Evolutionary conservation across 2,888 invertebrate species (phyloP).

Genomic region (Oligia strigilis): DNA sequence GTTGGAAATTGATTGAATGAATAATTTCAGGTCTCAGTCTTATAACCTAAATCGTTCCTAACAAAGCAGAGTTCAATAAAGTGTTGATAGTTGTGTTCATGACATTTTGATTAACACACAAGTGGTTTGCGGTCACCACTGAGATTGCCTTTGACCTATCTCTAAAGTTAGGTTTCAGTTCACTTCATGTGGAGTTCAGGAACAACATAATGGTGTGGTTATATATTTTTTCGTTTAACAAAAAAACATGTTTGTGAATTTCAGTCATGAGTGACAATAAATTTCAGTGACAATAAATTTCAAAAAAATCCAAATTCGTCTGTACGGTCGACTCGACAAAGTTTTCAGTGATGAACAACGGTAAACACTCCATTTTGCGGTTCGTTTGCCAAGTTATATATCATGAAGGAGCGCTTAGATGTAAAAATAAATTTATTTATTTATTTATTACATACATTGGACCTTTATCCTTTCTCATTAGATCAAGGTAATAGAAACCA

Average conservation of each 20-base stretch:
- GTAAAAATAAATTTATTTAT: no score
- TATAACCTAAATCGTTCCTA: neutral
- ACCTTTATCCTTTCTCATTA: neutral
- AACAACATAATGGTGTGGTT: neutral
- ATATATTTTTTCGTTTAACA: neutral
- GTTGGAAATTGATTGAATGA: neutral
- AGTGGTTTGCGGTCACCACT: slow-evolving; percentile 1
- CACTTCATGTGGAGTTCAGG: neutral
- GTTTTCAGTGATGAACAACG: neutral
- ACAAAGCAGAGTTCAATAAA: slow-evolving; percentile 1
- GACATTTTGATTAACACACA: neutral
- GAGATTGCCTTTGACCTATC: neutral
- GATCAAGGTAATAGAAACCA: neutral
- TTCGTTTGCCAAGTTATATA: neutral
- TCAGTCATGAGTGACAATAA: neutral
- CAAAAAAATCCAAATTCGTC: neutral
- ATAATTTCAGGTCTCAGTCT: neutral
- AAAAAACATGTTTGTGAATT: neutral
- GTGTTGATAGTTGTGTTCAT: neutral
- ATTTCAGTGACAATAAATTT: neutral
- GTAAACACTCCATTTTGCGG: slow-evolving; percentile 1
- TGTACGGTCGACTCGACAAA: neutral
- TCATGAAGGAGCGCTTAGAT: neutral
- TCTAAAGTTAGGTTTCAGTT: neutral
- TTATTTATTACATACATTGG: no score